These are phyloP conservation scores for Loripinus fragilis DNA, from an alignment of 2,888 invertebrate species.

Conservation along the genomic window DNA sequence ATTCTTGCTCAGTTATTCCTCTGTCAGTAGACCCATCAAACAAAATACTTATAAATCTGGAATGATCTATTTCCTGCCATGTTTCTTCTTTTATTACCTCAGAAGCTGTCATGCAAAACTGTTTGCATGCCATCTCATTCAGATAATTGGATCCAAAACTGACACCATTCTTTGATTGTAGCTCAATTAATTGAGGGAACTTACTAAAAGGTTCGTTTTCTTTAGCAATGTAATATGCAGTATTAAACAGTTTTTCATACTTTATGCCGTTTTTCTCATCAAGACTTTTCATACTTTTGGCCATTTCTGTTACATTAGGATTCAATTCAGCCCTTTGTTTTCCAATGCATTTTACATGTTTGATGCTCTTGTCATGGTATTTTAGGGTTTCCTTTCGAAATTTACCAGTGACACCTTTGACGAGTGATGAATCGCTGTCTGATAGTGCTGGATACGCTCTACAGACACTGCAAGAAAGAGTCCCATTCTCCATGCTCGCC, in stretches of 20 bases:
- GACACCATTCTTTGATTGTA: constrained; percentile 29
- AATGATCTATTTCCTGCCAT: constrained; percentile 18
- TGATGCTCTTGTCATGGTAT: constrained; percentile 33
- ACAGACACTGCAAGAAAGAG: constrained; percentile 1
- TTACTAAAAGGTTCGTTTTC: constrained; percentile 35
- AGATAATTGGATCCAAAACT: constrained; percentile 27
- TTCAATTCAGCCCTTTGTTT: constrained; percentile 13
- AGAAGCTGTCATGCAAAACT: constrained; percentile 23
- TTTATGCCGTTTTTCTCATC: constrained; percentile 12
- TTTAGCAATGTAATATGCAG: constrained; percentile 39
- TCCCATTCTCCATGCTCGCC: background rate
- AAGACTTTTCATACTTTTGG: constrained; percentile 23
- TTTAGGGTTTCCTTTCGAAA: constrained; percentile 36
- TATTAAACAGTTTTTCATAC: constrained; percentile 33
- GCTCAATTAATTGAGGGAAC: constrained; percentile 23
- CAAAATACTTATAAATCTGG: constrained; percentile 34
- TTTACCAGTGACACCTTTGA: constrained; percentile 15
- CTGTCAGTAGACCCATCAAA: constrained; percentile 31
- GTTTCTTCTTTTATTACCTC: constrained; percentile 13
- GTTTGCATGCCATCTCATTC: constrained; percentile 32
- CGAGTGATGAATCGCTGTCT: constrained; percentile 20
- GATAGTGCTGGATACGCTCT: constrained; percentile 1
- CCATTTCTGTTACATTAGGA: constrained; percentile 22
- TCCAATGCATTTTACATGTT: constrained; percentile 32
- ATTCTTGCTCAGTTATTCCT: constrained; percentile 32